Evolutionary conservation across 2,113 vertebrate species (phyloP).

Genomic region (Lipophrys pholis): DNA sequence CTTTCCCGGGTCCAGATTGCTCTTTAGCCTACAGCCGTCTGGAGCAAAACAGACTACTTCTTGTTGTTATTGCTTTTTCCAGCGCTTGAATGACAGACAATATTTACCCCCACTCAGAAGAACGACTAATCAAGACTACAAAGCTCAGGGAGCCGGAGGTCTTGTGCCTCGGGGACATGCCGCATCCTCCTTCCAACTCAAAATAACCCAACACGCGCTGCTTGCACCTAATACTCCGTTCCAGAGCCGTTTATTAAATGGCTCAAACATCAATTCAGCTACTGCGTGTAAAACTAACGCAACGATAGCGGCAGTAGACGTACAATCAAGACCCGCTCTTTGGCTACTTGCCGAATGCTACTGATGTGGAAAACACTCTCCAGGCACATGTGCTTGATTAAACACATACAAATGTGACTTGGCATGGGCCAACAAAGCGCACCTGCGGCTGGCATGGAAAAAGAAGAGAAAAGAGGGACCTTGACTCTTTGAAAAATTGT

Average conservation of each 20-base stretch:
- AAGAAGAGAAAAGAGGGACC: too few relatives aligned
- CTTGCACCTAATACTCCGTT: conserved; percentile 24
- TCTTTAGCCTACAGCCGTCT: conserved; percentile 50
- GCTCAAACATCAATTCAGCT: conserved; percentile 17
- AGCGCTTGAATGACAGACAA: conserved; percentile 18
- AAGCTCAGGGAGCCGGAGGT: conserved; percentile 19
- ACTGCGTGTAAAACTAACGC: conserved; percentile 12
- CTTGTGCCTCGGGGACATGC: conserved; percentile 32
- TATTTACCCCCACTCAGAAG: conserved; percentile 13
- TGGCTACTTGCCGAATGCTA: conserved; percentile 39
- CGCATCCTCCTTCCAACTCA: conserved; percentile 35
- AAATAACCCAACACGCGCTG: conserved; percentile 22
- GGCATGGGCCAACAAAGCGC: conserved; percentile 28
- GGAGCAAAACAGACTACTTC: conserved; percentile 27
- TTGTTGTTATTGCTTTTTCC: conserved; percentile 36
- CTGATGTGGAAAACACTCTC: conserved; percentile 63
- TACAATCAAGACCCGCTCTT: conserved; percentile 33
- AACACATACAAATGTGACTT: conserved; percentile 51
- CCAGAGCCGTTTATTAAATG: conserved; percentile 21
- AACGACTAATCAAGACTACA: conserved; percentile 31
- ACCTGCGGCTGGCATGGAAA: conserved; percentile 22
- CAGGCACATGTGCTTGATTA: conserved; percentile 57
- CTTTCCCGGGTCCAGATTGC: conserved; percentile 34
- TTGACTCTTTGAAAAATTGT: too few relatives aligned
- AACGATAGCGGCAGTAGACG: not conserved